Percentiles rank a stretch among this genome's conserved stretches.
phyloP scores from a whole-genome alignment of 2,888 invertebrate genomes.

The Shargacucullia verbasci region DNA sequence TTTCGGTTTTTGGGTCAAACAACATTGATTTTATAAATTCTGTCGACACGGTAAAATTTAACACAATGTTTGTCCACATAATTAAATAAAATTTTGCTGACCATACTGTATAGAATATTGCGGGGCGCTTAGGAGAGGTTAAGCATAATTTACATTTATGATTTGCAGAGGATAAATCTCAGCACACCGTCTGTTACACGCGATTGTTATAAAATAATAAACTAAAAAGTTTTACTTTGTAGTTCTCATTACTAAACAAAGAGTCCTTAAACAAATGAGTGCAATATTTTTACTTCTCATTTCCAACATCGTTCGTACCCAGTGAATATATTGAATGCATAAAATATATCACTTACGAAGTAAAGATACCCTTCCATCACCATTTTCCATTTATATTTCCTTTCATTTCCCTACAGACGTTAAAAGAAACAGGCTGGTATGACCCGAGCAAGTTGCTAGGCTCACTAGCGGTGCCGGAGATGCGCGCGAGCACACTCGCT shows the following conservation, averaged over 20 bases:
- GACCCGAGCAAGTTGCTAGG: conserved; percentile 79
- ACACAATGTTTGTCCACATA: conserved; percentile 8
- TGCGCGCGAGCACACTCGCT: conserved; percentile 83
- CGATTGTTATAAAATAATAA: no score
- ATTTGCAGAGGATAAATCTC: background rate
- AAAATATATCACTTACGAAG: no score
- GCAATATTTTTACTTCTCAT: no score
- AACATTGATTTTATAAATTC: conserved; percentile 41
- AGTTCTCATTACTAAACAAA: no score
- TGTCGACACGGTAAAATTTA: conserved; percentile 11
- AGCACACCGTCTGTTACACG: no score
- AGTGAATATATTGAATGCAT: no score
- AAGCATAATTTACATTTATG: background rate
- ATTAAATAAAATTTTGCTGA: conserved; percentile 14
- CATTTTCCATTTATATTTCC: background rate
- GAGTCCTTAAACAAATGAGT: no score
- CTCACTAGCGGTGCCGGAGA: conserved; percentile 82
- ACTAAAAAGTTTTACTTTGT: no score
- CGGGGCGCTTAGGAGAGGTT: no score
- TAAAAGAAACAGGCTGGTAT: conserved; percentile 83
- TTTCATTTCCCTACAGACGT: conserved; percentile 65
- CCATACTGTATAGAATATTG: conserved; percentile 11
- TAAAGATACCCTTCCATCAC: no score
- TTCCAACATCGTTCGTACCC: no score
- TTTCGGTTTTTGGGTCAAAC: conserved; percentile 50